Percentiles rank a stretch among this genome's conserved stretches.
These are phyloP conservation scores for Aphelinus atriplicis DNA, from an alignment of 1,140 invertebrate genomes.

Conservation along the genomic window DNA sequence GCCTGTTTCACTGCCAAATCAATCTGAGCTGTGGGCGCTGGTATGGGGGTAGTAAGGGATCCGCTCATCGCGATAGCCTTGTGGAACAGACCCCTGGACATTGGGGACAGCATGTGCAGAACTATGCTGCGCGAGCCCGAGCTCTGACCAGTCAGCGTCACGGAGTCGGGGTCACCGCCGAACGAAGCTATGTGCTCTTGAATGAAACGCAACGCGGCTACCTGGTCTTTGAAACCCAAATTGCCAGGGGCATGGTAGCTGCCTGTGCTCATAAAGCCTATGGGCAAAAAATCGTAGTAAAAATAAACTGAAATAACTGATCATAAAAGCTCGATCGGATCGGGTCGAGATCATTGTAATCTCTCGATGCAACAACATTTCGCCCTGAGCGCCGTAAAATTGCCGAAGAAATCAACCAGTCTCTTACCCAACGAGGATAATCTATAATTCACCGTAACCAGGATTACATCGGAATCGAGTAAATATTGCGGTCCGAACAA, in stretches of 20 bases:
- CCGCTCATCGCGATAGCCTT: conserved; percentile 71
- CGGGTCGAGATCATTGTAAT: no score
- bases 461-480: conserved; percentile 72
- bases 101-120: conserved; percentile 73
- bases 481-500: conserved; percentile 71
- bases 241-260: conserved; percentile 56
- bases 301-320: background rate
- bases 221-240: conserved; percentile 76
- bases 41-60: conserved; percentile 71
- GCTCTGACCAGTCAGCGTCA: conserved; percentile 77
- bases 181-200: conserved; percentile 71
- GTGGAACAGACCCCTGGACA: conserved; percentile 64
- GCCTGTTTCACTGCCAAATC: conserved; percentile 73
- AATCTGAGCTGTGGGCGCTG: conserved; percentile 64
- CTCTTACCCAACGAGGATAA: conserved; percentile 68
- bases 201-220: conserved; percentile 71
- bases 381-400: no score
- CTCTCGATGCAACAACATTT: no score
- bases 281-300: no score
- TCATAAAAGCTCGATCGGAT: no score
- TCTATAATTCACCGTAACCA: conserved; percentile 79
- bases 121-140: conserved; percentile 72
- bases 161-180: conserved; percentile 68
- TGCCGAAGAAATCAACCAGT: no score
- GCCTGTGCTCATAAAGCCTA: conserved; percentile 5